A percentile compares a stretch with the other conserved stretches of the same genome.
These are phyloP conservation scores for Haemorhous mexicanus DNA, from an alignment of 2,113 vertebrate species.

Conservation along the genomic window DNA sequence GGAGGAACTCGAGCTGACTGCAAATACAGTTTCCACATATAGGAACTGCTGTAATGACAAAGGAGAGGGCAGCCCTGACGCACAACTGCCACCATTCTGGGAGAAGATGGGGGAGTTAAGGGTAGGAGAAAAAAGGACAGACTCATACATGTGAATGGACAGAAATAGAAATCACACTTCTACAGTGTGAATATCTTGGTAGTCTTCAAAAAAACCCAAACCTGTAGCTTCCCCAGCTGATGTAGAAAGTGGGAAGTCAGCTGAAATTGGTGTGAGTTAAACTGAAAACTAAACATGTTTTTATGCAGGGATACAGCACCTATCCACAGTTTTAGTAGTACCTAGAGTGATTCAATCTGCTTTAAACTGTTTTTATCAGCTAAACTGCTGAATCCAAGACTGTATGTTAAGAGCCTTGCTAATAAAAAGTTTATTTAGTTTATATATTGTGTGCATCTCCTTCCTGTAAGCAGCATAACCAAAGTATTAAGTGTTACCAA, in stretches of 20 bases:
- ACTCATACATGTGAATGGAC: background rate
- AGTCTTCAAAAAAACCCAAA: background rate
- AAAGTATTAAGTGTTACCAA: background rate
- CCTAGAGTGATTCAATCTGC: background rate
- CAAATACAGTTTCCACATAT: background rate
- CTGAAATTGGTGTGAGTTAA: background rate
- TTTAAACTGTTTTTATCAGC: background rate
- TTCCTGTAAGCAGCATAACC: background rate
- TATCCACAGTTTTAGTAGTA: background rate
- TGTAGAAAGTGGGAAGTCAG: background rate
- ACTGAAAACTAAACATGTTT: background rate
- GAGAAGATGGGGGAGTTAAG: background rate
- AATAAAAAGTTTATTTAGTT: conserved; percentile 31
- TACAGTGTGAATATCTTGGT: background rate
- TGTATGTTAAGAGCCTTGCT: conserved; percentile 25
- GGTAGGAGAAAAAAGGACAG: background rate
- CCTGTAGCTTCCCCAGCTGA: background rate
- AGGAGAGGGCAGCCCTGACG: background rate
- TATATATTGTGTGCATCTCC: background rate
- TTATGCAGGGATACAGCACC: background rate
- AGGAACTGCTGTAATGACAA: background rate
- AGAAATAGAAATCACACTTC: background rate
- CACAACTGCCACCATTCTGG: background rate
- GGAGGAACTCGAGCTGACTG: background rate
- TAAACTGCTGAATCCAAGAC: background rate